A percentile compares a stretch with the other conserved stretches of the same genome.
These are phyloP conservation scores for Urocolius indicus DNA, from an alignment of 2,113 vertebrate species.

Conservation along the genomic window DNA sequence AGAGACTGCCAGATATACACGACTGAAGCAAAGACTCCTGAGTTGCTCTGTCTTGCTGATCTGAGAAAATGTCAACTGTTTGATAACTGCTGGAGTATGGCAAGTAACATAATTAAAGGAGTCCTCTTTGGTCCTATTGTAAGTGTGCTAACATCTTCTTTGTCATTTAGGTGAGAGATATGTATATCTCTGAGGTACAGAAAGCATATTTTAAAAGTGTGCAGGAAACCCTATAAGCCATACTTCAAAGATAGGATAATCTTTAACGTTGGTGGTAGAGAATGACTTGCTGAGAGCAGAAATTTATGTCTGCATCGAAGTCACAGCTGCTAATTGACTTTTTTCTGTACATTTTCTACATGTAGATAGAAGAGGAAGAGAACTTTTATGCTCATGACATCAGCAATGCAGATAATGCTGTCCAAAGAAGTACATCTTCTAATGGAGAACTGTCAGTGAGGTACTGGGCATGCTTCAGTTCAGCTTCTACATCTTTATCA, in stretches of 20 bases:
- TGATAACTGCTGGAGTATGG: background rate
- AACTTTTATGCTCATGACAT: background rate
- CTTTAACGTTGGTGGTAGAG: background rate
- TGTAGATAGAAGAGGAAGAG: background rate
- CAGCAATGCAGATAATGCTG: background rate
- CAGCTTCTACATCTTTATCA: background rate
- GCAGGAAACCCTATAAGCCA: background rate
- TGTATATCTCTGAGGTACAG: background rate
- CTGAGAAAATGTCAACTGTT: background rate
- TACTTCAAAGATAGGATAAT: background rate
- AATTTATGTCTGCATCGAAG: background rate
- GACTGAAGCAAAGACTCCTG: background rate
- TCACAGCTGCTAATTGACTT: background rate
- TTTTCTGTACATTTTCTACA: background rate
- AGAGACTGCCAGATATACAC: background rate
- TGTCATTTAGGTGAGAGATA: background rate
- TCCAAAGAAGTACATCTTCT: background rate
- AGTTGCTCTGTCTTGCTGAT: background rate
- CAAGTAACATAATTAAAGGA: background rate
- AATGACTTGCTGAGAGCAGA: background rate
- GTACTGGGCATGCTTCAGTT: background rate
- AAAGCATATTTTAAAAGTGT: background rate
- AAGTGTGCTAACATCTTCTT: background rate
- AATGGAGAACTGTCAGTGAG: fast-evolving
- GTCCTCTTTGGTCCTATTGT: background rate